phyloP scores from a whole-genome alignment of 2,113 vertebrate species.

The Rhinopomastus cyanomelas region DNA sequence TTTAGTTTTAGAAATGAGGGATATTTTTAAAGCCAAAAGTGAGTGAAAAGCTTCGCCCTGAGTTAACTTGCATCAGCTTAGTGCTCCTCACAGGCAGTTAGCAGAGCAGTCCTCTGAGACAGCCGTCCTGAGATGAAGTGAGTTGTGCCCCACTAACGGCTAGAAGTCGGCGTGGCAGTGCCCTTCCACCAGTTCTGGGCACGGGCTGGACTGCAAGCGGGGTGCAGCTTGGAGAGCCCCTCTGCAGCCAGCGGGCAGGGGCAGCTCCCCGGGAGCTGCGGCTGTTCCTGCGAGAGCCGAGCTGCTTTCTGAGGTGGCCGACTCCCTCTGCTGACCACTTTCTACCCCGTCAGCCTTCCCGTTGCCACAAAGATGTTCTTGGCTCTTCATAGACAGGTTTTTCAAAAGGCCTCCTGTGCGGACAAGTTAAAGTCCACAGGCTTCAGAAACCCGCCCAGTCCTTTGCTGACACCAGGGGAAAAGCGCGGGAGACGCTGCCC shows the following conservation, averaged over 20 bases:
- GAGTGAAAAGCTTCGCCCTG: not conserved
- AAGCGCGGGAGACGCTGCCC: not conserved
- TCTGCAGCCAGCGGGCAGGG: not conserved
- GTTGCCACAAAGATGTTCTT: not conserved
- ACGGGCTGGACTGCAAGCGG: not conserved
- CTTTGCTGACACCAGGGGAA: no score
- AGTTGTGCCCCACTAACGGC: not conserved
- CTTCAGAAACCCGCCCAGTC: not conserved
- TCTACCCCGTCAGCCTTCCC: not conserved
- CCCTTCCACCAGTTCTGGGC: not conserved
- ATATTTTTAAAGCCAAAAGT: not conserved
- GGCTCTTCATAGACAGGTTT: not conserved
- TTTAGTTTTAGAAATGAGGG: not conserved
- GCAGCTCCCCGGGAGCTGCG: not conserved
- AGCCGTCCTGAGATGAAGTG: not conserved
- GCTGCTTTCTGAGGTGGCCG: not conserved
- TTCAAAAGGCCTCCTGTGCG: no score
- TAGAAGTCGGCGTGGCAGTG: not conserved
- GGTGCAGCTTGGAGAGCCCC: not conserved
- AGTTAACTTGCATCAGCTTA: not conserved
- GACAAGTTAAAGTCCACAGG: not conserved
- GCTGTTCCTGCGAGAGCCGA: not conserved
- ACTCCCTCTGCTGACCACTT: not conserved
- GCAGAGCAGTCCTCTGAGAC: not conserved
- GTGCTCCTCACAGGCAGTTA: not conserved